Conservation (phyloP, 1,140 invertebrate genomes). For the Aphaenogaster rudis region DNA sequence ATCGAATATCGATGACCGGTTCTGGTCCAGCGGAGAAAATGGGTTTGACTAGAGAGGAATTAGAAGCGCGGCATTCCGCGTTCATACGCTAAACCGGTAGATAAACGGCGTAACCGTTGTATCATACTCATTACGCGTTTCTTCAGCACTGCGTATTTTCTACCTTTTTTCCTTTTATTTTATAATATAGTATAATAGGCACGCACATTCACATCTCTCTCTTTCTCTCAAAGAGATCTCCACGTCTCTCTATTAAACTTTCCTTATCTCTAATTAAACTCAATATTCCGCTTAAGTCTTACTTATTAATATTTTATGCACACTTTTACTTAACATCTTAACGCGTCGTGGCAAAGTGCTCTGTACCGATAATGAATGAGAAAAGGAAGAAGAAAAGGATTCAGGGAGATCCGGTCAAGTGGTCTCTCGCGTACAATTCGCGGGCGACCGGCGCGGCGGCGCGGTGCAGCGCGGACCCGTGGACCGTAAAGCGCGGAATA, state of each 20-base stretch:
- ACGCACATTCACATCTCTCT: neutral
- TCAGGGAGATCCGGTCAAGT: slow-evolving; percentile 61
- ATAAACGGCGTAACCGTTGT: slow-evolving; percentile 36
- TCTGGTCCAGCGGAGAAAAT: slow-evolving; percentile 51
- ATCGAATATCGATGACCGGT: slow-evolving; percentile 62
- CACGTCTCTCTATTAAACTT: neutral
- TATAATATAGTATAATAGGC: neutral
- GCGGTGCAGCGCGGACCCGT: slow-evolving; percentile 43
- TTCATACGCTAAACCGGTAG: slow-evolving; percentile 31
- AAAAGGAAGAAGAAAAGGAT: slow-evolving; percentile 38
- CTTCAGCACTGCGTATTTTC: neutral
- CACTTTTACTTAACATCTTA: slow-evolving; percentile 31
- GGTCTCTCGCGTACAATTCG: slow-evolving; percentile 47
- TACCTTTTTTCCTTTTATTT: neutral
- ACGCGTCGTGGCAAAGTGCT: slow-evolving; percentile 30
- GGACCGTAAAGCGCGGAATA: slow-evolving; percentile 64
- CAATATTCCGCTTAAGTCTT: neutral
- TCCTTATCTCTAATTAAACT: slow-evolving; percentile 48
- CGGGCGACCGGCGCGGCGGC: slow-evolving; percentile 42
- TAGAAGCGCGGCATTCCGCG: slow-evolving; percentile 40
- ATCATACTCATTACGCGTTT: neutral
- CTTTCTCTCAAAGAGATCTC: neutral
- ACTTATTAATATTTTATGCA: slow-evolving; percentile 28
- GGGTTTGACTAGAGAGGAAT: slow-evolving; percentile 43
- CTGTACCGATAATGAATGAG: slow-evolving; percentile 25